A percentile compares a stretch with the other conserved stretches of the same genome.
Evolutionary conservation across 2,113 vertebrate genomes (phyloP).

Genomic region (Bambusicola thoracicus): DNA sequence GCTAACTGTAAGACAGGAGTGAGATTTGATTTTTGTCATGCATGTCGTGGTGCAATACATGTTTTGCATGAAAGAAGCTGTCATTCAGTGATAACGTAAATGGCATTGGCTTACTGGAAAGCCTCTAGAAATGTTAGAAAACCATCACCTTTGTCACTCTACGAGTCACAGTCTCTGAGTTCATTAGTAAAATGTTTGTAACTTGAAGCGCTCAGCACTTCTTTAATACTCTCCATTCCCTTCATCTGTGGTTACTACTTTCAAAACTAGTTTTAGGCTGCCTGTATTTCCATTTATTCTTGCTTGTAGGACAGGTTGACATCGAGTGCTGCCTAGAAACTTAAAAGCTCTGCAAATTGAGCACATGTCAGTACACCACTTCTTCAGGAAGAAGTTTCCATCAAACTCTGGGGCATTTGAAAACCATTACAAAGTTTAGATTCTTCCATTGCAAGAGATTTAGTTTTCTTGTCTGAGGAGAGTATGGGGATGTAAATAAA

Average conservation of each 20-base stretch:
- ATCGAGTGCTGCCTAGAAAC: background rate
- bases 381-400: background rate
- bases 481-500: background rate
- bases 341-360: background rate
- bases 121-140: background rate
- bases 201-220: background rate
- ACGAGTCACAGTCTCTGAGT: background rate
- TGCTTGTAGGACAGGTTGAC: background rate
- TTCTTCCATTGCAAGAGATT: background rate
- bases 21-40: background rate
- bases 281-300: background rate
- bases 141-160: background rate
- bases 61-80: background rate
- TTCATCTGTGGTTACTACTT: background rate
- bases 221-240: background rate
- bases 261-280: background rate
- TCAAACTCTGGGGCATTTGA: background rate
- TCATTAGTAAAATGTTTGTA: background rate
- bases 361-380: background rate
- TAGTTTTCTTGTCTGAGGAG: background rate
- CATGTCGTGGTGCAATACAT: background rate
- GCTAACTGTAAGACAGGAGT: background rate
- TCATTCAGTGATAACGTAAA: background rate
- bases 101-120: background rate
- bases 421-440: background rate